phyloP scores from a whole-genome alignment of 2,113 vertebrate species.

The Chlamydotis undulata region DNA sequence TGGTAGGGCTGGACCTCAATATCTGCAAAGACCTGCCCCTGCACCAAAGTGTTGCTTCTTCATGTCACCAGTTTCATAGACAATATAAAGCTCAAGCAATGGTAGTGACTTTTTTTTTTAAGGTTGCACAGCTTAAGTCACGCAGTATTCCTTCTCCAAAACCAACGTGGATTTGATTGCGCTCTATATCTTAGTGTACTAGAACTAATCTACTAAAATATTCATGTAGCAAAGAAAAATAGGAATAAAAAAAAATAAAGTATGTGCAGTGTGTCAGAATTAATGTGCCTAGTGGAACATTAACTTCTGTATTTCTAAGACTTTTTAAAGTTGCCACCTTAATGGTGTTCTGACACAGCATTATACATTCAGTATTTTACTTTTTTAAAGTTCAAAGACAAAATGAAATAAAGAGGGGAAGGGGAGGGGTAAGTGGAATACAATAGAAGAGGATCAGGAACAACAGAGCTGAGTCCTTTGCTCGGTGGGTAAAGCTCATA shows the following conservation, averaged over 20 bases:
- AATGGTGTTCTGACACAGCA: not conserved
- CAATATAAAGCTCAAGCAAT: not conserved
- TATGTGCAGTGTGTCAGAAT: not conserved
- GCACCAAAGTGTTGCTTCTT: not conserved
- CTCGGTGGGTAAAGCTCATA: not conserved
- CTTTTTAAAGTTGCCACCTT: not conserved
- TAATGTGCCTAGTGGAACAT: not conserved
- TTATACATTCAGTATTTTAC: not conserved
- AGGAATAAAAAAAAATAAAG: not conserved
- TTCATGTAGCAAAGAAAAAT: conserved; percentile 22
- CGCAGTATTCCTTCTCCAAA: not conserved
- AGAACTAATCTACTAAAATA: conserved; percentile 32
- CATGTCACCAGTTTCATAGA: not conserved
- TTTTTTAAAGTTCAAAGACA: not conserved
- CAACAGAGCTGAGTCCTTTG: not conserved
- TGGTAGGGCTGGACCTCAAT: not conserved
- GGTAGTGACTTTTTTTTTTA: not conserved
- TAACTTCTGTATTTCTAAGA: not conserved
- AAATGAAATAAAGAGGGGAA: not conserved
- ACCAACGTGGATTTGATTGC: not conserved
- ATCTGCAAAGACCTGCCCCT: not conserved
- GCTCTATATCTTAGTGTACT: not conserved
- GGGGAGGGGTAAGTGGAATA: not conserved
- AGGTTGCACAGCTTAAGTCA: not conserved
- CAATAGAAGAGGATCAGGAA: not conserved